Evolutionary conservation across 1,140 invertebrate species (phyloP), one percentile per base, ranked within the genome.

Genomic region (Mycetomoellerius zeteki): DNA sequence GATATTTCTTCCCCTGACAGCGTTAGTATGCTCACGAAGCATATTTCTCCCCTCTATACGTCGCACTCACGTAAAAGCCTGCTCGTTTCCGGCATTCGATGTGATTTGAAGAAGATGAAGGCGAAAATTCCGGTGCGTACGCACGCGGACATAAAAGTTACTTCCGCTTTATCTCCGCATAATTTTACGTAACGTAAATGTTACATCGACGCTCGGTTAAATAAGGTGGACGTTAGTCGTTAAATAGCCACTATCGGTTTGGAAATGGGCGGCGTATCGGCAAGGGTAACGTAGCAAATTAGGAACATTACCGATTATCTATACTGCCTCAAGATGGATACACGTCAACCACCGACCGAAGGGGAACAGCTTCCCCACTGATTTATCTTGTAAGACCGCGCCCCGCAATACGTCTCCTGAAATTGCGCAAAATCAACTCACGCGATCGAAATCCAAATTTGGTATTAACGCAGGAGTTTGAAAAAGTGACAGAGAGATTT

Each of bases 171-270:
- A 87, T 85, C 65, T 78, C 33, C 12, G 14, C 54, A 73, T 62
- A 78, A 89, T 54, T 89, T 89, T 89, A 89, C 80, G 85, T 87
- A 85, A 89, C 60, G n/a, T n/a, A 21, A 77, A 89, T n/a, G n/a
- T n/a, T n/a, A n/a, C n/a, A 85, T 69, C 30, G 52, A 50, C 67
- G 86, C 67, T 65, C 33, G 65, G 73, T 85, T 75, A 84, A 88
- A 60, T 84, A 89, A 87, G 77, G 72, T 89, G 76, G 50, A 89
- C 62, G 77, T 64, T 33, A 37, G 47, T 84, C n/a, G 69, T 87
- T 87, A 77, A 72, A 54, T 86, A 73, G 77, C 19, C 16, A 14
- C 65, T 50, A 14, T 50, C 54, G 58, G 10, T 33, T 78, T 73
- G 54, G 30, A 58, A 73, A 85, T 87, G 65, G 43, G 58, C 77